Evolutionary conservation across 2,797 vertebrate genomes (phyloP).

Genomic region (Trichosurus vulpecula): DNA sequence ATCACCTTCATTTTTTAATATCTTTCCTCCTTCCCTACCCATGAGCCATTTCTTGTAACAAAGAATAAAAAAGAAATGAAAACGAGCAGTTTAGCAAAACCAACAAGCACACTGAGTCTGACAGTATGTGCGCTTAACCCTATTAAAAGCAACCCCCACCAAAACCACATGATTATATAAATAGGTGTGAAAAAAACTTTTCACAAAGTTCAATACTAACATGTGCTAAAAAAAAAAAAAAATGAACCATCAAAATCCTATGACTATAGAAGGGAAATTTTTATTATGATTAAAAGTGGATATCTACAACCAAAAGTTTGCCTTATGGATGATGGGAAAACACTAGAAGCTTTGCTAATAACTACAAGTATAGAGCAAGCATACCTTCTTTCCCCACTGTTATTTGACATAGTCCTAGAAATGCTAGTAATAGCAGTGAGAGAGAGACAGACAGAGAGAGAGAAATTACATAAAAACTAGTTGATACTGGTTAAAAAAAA

Average conservation of each 20-base stretch:
- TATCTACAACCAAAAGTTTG: too few species aligned
- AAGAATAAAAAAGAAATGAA: not conserved
- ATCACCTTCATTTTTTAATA: not conserved
- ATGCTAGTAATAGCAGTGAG: too few species aligned
- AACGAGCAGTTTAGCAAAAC: not conserved
- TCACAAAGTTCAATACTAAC: not conserved
- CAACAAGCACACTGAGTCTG: not conserved
- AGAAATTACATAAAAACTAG: too few species aligned
- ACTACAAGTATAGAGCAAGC: too few species aligned
- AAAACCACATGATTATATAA: not conserved
- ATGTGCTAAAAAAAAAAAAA: too few species aligned
- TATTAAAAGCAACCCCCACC: not conserved
- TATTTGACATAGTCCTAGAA: too few species aligned
- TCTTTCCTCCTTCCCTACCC: not conserved
- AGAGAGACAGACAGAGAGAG: too few species aligned
- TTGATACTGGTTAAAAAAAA: too few species aligned
- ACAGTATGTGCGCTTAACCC: not conserved
- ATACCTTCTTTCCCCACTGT: not conserved
- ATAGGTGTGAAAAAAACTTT: not conserved
- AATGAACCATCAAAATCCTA: not conserved
- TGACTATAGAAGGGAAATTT: not conserved
- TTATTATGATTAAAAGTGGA: not conserved
- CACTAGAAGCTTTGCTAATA: too few species aligned
- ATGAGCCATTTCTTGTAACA: not conserved
- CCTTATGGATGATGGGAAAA: too few species aligned